Evolutionary conservation across 2,888 invertebrate species (phyloP), one percentile per base, ranked within the genome.

Genomic region (Dryobotodes eremita): DNA sequence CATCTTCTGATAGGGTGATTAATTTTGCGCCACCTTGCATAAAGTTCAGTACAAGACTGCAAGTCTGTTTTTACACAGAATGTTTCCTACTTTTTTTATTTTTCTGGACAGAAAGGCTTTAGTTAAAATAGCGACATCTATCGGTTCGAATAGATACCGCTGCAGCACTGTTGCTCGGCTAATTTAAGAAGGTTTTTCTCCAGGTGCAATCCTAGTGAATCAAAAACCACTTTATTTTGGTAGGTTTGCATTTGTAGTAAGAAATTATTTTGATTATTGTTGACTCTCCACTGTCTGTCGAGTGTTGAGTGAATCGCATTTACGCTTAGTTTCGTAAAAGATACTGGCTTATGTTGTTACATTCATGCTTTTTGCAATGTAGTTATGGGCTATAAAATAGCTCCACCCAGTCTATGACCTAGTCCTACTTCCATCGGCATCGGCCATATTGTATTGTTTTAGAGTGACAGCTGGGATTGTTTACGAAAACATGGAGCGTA

Each of bases 371-470:
- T 59, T 11, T n/a, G 0, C 2, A 3, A 26, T 62, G 23, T 15
- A 23, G 20, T 0, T 59, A 50, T 2, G 55, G 23, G 46, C 13
- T 26, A 17, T 11, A 7, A 3, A n/a, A n/a, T 78, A 62, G 59
- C 10, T 48, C 17, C 42, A 2, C 20, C 10, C 23, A 23, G 2
- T 50, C 42, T 8, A 36, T 36, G 31, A 8, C 42, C 42, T 6
- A 42, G 42, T 8, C 36, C 17, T 36, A 48, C 7, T 31, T 17
- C 23, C 7, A 31, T 48, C 11, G n/a, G 15, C 53, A 61, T n/a
- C 80, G 36, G 75, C 79, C 79, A 79, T 82, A 61, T 82, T 79
- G 66, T 55, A 81, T 75, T 71, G 20, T 69, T 78, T n/a, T 23
- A 31, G 11, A 80, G 73, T 50, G 75, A 17, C 26, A 50, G 26